Evolutionary conservation across 2,797 vertebrate genomes (phyloP), one percentile per base, ranked within the genome.

Genomic region (Botia kubotai): DNA sequence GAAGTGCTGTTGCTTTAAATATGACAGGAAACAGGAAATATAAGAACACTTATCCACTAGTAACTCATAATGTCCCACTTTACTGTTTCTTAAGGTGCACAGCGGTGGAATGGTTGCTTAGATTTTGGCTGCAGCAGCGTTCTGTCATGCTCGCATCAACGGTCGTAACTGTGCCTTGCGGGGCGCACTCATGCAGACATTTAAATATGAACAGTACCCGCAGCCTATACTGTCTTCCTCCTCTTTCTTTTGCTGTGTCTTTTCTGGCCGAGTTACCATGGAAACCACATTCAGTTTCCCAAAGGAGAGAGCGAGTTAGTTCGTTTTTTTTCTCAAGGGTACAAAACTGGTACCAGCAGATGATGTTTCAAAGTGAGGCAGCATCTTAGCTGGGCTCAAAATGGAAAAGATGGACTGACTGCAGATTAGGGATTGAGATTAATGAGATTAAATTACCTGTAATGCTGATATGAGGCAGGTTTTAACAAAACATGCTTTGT

Each of bases 221-320:
- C 77, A 71, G 62, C 77, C 75, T 55, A 81, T 79, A 50, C 78
- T 29, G 65, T 81, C 75, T 81, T 83, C 72, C 67, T 79, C 72
- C 66, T 67, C 68, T 72, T 78, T 60, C 71, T 69, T 80, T 70
- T 66, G 50, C 79, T 58, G 75, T 62, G 58, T 88, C 72, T 84
- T 76, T 81, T 85, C 84, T 66, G 82, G 76, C 71, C 33, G 76
- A 68, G 88, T 89, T 89, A 72, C 86, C 65, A 87, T 87, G 84
- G 88, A 86, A 89, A 89, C 87, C 81, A 68, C 72, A 87, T 83
- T 88, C 80, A 36, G 80, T 86, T 82, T 87, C 85, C 86, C 85
- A 87, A 58, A 82, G 87, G 85, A 87, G 62, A 23, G 26, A 83
- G 75, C 43, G 74, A 81, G 80, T 83, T 80, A 84, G 82, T 75